A percentile compares a stretch with the other conserved stretches of the same genome.
phyloP scores from a whole-genome alignment of 2,797 vertebrate genomes.

The Oreonectes daqikongensis region DNA sequence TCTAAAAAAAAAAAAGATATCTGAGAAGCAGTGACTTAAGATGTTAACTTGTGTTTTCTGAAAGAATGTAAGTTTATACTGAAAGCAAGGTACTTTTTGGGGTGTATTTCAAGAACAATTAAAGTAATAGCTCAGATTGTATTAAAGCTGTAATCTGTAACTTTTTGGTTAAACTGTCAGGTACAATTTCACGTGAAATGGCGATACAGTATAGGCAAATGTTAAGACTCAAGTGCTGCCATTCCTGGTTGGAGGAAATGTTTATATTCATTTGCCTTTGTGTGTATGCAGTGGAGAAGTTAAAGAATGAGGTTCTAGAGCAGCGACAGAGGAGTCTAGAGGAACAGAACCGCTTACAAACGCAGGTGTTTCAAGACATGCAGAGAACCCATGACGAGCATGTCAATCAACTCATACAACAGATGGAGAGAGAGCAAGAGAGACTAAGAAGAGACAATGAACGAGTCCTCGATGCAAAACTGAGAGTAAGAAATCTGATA shows the following conservation, averaged over 20 bases:
- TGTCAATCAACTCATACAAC: conserved; percentile 6
- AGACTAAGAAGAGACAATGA: conserved; percentile 43
- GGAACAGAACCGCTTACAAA: conserved; percentile 32
- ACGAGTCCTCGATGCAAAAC: conserved; percentile 46
- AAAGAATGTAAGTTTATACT: too few relatives aligned
- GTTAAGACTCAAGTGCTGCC: background rate
- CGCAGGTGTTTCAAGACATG: conserved; percentile 23
- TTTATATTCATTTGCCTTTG: background rate
- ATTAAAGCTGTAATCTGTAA: too few relatives aligned
- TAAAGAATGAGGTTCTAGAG: conserved; percentile 22
- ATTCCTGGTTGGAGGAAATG: background rate
- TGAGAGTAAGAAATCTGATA: conserved; percentile 35
- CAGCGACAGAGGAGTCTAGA: conserved; percentile 30
- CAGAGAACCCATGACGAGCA: conserved; percentile 39
- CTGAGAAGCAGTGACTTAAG: too few relatives aligned
- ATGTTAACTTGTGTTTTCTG: too few relatives aligned
- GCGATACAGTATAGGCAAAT: too few relatives aligned
- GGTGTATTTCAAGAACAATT: too few relatives aligned
- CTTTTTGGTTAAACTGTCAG: too few relatives aligned
- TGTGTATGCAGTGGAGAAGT: conserved; percentile 27
- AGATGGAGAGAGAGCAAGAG: conserved; percentile 36
- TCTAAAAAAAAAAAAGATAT: too few relatives aligned
- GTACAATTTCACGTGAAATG: too few relatives aligned
- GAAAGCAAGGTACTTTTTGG: too few relatives aligned
- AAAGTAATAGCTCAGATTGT: too few relatives aligned